A percentile compares a stretch with the other conserved stretches of the same genome.
Conservation (phyloP, 2,888 invertebrate genomes). For the Deroplatys truncata region DNA sequence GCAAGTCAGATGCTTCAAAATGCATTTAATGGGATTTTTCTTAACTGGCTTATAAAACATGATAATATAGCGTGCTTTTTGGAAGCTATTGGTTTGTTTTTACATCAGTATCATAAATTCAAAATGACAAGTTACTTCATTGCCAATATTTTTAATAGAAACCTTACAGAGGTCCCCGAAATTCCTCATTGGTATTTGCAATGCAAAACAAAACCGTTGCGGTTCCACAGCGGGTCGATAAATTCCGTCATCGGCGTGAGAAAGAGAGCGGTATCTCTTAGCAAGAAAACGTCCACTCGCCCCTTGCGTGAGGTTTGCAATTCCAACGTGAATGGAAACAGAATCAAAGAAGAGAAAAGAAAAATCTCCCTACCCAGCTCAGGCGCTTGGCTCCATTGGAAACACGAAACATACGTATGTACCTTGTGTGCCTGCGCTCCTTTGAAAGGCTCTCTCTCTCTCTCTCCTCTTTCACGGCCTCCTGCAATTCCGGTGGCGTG, state of each 20-base stretch:
- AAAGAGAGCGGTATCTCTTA: background rate
- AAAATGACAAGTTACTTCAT: no score
- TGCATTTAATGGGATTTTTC: no score
- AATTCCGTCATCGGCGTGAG: background rate
- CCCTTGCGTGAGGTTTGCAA: background rate
- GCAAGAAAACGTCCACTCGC: background rate
- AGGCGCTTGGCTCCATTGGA: background rate
- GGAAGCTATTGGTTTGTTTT: no score
- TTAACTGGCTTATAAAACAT: no score
- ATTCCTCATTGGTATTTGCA: background rate
- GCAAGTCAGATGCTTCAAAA: no score
- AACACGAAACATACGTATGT: slow-evolving; percentile 6
- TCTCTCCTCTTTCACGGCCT: background rate
- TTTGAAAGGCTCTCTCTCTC: background rate
- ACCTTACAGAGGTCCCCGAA: no score
- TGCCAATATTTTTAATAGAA: no score
- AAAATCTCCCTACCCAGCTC: background rate
- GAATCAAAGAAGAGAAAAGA: slow-evolving; percentile 1
- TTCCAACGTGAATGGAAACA: slow-evolving; percentile 13
- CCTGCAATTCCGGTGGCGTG: background rate
- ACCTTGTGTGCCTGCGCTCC: background rate
- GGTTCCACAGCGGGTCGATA: background rate
- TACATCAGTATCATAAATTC: no score
- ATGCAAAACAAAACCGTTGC: background rate
- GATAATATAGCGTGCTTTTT: no score